Evolutionary conservation across 2,113 vertebrate species (phyloP).

Genomic region (Cervus canadensis): DNA sequence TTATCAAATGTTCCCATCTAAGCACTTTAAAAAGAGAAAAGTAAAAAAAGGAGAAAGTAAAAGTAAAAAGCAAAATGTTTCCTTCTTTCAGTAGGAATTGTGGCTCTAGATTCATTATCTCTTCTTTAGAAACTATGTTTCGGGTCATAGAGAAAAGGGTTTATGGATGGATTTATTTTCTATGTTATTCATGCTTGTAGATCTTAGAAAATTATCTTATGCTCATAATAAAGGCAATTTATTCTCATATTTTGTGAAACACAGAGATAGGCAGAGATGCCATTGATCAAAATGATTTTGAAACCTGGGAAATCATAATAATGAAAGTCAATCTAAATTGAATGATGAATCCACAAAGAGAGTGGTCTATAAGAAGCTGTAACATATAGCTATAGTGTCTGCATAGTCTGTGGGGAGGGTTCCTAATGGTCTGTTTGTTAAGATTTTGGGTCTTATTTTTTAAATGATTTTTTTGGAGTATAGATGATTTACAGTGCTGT

Average conservation of each 20-base stretch:
- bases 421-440: not conserved
- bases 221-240: not conserved
- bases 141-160: not conserved
- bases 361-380: not conserved
- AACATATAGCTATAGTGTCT: not conserved
- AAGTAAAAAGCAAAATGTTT: not conserved
- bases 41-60: not conserved
- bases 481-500: not conserved
- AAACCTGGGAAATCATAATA: constrained; percentile 9
- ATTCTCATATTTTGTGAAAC: not conserved
- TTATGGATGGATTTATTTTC: not conserved
- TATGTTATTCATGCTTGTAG: not conserved
- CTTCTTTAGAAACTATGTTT: not conserved
- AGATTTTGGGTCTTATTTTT: not conserved
- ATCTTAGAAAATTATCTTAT: not conserved
- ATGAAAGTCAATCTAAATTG: not conserved
- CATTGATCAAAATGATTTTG: constrained; percentile 49
- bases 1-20: not conserved
- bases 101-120: not conserved
- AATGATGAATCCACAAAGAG: not conserved
- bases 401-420: not conserved
- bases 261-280: not conserved
- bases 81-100: not conserved
- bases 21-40: not conserved
- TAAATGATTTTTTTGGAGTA: not conserved